Base-by-base conservation (phyloP, 2,797 vertebrate species). In the Mareca strepera region DNA sequence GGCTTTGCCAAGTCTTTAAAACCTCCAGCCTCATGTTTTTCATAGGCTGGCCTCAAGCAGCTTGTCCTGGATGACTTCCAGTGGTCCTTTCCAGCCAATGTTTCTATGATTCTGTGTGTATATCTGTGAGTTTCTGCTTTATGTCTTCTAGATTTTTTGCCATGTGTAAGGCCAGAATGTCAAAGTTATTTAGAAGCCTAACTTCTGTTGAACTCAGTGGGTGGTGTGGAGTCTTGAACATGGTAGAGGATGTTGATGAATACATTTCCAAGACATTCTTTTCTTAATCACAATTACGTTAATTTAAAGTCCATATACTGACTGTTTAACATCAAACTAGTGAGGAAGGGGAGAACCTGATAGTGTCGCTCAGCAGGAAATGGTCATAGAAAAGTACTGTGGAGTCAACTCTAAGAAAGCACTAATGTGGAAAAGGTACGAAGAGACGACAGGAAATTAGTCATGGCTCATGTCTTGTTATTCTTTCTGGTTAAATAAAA, bases 61-160 rank as follows among this genome's bases (percentile, higher is more conserved):
- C 46, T 78, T 82, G 39, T 55, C 20, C 29, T 94, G 88, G 68
- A 60, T 60, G 18, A 15, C 31, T 88, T 82, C 80, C 91, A 92
- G 28, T 2, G 29, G 15, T 72, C 25, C 31, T 17, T 83, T 90
- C 25, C 73, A 86, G 44, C 8, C 9, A 44, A 18, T 0, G 0
- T 48, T 91, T 87, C 72, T 59, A 25, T 37, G 43, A 74, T 88
- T 72, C 21, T 78, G 14, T 63, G 14, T 46, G 29, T 63, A 1
- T 83, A 33, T 83, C 62, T 31, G 10, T 48, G 37, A 87, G 39
- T 8, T 96, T 85, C 84, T 85, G 82, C 60, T 95, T 95, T 88
- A 41, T 13, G 33, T 92, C 23, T 8, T 63, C 52, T 73, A 64
- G 31, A 75, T 70, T 93, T 93, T 48, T 80, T 82, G 35, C 77